A percentile compares a stretch with the other conserved stretches of the same genome.
phyloP scores from a whole-genome alignment of 2,113 vertebrate genomes.

The Catagonus wagneri region DNA sequence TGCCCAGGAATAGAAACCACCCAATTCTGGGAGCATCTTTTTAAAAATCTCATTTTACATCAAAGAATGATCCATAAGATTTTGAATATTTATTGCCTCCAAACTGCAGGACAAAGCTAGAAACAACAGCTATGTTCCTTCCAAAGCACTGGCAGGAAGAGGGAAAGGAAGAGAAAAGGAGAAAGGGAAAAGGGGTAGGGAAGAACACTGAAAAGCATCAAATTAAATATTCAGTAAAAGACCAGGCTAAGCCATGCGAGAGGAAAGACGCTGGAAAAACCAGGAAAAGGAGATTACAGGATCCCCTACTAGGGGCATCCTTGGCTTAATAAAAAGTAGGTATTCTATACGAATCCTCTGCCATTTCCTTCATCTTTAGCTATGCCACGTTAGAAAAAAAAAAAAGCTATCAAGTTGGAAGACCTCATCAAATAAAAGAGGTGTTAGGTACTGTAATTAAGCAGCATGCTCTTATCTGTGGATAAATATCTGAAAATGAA shows the following conservation, averaged over 20 bases:
- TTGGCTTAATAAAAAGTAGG: conserved; percentile 68
- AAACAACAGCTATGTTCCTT: conserved; percentile 71
- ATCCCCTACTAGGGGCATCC: conserved; percentile 67
- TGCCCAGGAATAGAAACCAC: conserved; percentile 50
- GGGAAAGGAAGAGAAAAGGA: conserved; percentile 71
- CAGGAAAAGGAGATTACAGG: conserved; percentile 67
- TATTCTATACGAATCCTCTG: conserved; percentile 68
- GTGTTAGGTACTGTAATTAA: conserved; percentile 68
- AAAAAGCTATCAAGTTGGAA: conserved; percentile 75
- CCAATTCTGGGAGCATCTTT: conserved; percentile 50
- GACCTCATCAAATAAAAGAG: conserved; percentile 76
- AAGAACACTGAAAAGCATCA: conserved; percentile 80
- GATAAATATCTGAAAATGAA: conserved; percentile 64
- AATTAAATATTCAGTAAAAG: conserved; percentile 76
- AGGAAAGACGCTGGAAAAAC: conserved; percentile 76
- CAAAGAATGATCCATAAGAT: conserved; percentile 76
- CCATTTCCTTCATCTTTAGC: conserved; percentile 76
- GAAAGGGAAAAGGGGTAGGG: conserved; percentile 59
- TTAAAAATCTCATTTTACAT: conserved; percentile 53
- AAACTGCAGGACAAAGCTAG: conserved; percentile 55
- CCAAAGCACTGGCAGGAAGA: conserved; percentile 74
- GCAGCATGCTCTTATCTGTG: conserved; percentile 56
- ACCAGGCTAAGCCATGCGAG: conserved; percentile 77
- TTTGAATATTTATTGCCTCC: conserved; percentile 69
- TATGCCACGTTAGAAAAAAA: conserved; percentile 73